Percentiles rank a stretch among this genome's conserved stretches.
These are phyloP conservation scores for Varecia variegata DNA, from an alignment of 2,797 vertebrate genomes.

Conservation along the genomic window DNA sequence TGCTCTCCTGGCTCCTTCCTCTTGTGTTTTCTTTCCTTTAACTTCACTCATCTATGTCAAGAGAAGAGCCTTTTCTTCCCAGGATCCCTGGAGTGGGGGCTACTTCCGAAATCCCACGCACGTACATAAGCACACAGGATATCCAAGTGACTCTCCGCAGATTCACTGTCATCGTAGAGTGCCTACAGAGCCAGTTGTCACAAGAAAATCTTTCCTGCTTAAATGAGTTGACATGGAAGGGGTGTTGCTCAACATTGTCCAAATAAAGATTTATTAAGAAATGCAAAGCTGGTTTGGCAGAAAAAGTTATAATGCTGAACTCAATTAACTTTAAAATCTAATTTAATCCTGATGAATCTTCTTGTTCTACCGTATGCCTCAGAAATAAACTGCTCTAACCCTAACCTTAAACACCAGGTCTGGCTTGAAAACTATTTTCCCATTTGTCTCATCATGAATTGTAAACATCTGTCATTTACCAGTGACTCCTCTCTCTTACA, in stretches of 20 bases:
- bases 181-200: neutral
- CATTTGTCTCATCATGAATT: conserved; percentile 20
- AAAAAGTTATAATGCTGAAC: neutral
- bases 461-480: conserved; percentile 45
- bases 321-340: neutral
- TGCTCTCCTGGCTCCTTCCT: conserved; percentile 59
- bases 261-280: conserved; percentile 47
- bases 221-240: neutral
- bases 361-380: neutral
- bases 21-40: conserved; percentile 64
- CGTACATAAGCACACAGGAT: neutral
- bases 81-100: neutral
- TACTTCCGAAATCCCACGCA: neutral
- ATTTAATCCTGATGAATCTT: neutral
- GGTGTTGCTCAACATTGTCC: neutral
- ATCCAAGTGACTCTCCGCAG: neutral
- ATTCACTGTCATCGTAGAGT: neutral
- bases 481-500: neutral
- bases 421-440: conserved; percentile 9
- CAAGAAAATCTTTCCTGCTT: conserved; percentile 26
- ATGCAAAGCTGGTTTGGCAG: neutral
- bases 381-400: conserved; percentile 3
- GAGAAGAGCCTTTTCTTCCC: conserved; percentile 42
- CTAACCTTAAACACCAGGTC: conserved; percentile 13
- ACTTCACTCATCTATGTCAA: conserved; percentile 43